Percentiles rank a stretch among this genome's conserved stretches.
Evolutionary conservation across 1,140 invertebrate species (phyloP).

Genomic region (Eubasilissa regina): DNA sequence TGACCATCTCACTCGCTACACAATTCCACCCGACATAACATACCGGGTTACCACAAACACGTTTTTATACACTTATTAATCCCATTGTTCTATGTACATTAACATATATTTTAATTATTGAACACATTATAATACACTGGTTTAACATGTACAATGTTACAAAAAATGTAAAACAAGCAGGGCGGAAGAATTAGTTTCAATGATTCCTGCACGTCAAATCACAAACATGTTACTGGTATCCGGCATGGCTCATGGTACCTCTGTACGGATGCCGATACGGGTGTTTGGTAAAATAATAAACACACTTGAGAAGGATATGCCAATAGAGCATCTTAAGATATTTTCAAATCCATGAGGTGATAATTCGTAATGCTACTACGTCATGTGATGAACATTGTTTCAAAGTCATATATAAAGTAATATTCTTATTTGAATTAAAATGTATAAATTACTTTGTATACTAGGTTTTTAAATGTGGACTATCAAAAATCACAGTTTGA

Average conservation of each 20-base stretch:
- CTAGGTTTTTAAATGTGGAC: constrained; percentile 26
- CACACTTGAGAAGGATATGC: constrained; percentile 14
- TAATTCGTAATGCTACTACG: not conserved
- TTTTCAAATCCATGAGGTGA: constrained; percentile 6
- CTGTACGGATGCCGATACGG: not conserved
- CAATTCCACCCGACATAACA: not conserved
- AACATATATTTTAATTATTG: constrained; percentile 35
- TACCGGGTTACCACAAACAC: constrained; percentile 16
- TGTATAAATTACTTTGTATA: constrained; percentile 17
- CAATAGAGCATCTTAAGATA: constrained; percentile 38
- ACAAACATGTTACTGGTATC: constrained; percentile 2
- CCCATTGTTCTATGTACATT: constrained; percentile 10
- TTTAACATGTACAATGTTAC: constrained; percentile 24
- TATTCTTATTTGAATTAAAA: not conserved
- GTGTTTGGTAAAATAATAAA: constrained; percentile 16
- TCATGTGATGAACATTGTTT: not conserved
- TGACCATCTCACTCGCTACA: not conserved
- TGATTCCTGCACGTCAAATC: constrained; percentile 20
- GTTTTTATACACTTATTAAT: constrained; percentile 24
- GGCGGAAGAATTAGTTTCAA: constrained; percentile 26
- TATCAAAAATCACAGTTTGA: constrained; percentile 37
- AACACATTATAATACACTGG: constrained; percentile 51
- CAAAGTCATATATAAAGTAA: constrained; percentile 1
- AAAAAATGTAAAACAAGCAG: constrained; percentile 24
- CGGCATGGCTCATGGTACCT: no score